phyloP scores from a whole-genome alignment of 2,797 vertebrate genomes.

The Oreochromis grahami region DNA sequence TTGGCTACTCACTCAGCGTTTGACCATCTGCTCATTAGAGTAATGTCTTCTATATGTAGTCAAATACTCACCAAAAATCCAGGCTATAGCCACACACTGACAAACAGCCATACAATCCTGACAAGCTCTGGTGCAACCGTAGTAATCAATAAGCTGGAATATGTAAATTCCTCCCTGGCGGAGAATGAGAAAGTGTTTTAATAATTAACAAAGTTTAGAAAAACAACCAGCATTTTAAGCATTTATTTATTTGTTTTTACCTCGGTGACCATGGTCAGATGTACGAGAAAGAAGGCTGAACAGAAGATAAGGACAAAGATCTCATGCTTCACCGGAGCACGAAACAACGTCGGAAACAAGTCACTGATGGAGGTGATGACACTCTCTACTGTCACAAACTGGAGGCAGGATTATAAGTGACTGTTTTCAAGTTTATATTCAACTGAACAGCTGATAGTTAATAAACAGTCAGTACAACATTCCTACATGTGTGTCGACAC shows the following conservation, averaged over 20 bases:
- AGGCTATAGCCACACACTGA: slow-evolving; percentile 59
- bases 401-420: not conserved
- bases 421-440: not conserved
- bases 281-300: slow-evolving; percentile 24
- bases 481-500: slow-evolving; percentile 82
- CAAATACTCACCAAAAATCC: slow-evolving; percentile 81
- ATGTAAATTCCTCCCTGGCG: slow-evolving; percentile 75
- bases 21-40: not conserved
- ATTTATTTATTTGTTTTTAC: not conserved
- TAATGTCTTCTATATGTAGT: not conserved
- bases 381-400: slow-evolving; percentile 55
- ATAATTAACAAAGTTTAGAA: not conserved
- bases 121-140: slow-evolving; percentile 74
- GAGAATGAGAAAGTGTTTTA: not conserved
- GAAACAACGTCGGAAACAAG: slow-evolving; percentile 37
- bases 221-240: not conserved
- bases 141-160: slow-evolving; percentile 85
- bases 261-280: slow-evolving; percentile 46
- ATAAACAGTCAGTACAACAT: not conserved
- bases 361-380: slow-evolving; percentile 40
- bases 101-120: slow-evolving; percentile 77
- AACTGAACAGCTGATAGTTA: not conserved
- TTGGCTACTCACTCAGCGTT: not conserved
- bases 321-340: slow-evolving; percentile 13
- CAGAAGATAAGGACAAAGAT: slow-evolving; percentile 49